Evolutionary conservation across 1,140 invertebrate genomes (phyloP), one percentile per base, ranked within the genome.

Genomic region (Drosophila seguyi): DNA sequence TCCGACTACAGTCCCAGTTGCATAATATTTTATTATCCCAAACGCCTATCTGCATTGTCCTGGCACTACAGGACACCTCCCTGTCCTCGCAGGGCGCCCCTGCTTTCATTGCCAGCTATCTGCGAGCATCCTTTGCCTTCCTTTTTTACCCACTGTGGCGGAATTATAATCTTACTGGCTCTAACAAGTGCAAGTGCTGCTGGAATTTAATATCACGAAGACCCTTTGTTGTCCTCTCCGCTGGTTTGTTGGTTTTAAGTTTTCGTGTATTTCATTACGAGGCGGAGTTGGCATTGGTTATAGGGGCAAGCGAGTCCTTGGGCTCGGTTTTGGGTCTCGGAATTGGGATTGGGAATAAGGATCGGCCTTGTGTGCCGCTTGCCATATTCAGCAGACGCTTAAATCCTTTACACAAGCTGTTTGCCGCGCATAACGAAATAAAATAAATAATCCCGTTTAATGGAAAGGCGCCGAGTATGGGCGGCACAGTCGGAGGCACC

Each of bases 381-480:
- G 63, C 56, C 78, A 74, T 60, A 81, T 61, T 73, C 79, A 85
- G 63, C 65, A 77, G 80, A 71, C 67, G 76, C 80, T 87, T 87
- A 87, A 88, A 78, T 84, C 84, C 84, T 84, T 87, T 87, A 78
- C 80, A 80, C 84, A 87, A 87, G 84, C 84, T 88, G 84, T 87
- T 87, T 87, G 84, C 76, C 63, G 73, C 80, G 84, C 84, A 87
- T 84, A 87, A 87, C 84, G 86, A 87, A 88, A 87, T 87, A 87
- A 87, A 88, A 87, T 88, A 87, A 88, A 87, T 87, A 87, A 88
- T 87, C 84, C 80, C 62, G 76, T 81, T 88, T 88, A 87, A 84
- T 87, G 80, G 72, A 62, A 88, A 80, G 82, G 78, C 66, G 16
- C 22, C 8, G 29, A 31, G 65, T 31, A 61, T 53, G 61, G 50